phyloP scores from a whole-genome alignment of 2,888 invertebrate genomes.

The Perdita meconis region DNA sequence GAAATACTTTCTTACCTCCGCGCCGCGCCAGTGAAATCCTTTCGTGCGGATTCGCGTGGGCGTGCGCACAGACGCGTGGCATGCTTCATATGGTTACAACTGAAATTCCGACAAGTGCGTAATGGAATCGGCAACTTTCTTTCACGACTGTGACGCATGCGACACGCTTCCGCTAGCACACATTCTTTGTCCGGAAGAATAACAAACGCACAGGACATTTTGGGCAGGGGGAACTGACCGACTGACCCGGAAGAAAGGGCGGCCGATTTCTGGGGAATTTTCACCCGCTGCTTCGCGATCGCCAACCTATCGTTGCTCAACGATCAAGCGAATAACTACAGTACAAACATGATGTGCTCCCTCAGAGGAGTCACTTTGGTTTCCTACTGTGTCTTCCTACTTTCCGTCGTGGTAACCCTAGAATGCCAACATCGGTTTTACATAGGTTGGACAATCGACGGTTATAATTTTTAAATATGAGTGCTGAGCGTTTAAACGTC shows the following conservation, averaged over 20 bases:
- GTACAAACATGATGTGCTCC: no score
- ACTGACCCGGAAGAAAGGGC: slow-evolving; percentile 71
- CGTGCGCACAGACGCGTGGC: slow-evolving; percentile 20
- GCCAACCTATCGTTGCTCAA: no score
- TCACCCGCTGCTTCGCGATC: slow-evolving; percentile 62
- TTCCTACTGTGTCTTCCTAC: no score
- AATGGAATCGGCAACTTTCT: slow-evolving; percentile 71
- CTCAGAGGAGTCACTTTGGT: no score
- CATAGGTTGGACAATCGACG: no score
- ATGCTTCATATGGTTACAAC: slow-evolving; percentile 23
- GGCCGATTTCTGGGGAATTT: slow-evolving; percentile 45
- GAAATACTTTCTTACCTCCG: slow-evolving; percentile 47
- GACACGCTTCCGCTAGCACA: slow-evolving; percentile 74
- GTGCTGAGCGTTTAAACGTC: no score
- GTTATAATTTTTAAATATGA: no score
- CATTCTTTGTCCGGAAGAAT: slow-evolving; percentile 64
- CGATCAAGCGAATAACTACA: no score
- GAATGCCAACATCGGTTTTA: no score
- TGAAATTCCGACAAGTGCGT: slow-evolving; percentile 62
- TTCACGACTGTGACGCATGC: slow-evolving; percentile 70
- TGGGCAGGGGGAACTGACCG: slow-evolving; percentile 62
- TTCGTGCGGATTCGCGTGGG: slow-evolving; percentile 36
- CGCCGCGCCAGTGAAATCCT: slow-evolving; percentile 64
- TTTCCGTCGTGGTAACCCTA: no score
- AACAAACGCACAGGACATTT: slow-evolving; percentile 47